Evolutionary conservation across 2,113 vertebrate genomes (phyloP).

Genomic region (Lanius ludovicianus): DNA sequence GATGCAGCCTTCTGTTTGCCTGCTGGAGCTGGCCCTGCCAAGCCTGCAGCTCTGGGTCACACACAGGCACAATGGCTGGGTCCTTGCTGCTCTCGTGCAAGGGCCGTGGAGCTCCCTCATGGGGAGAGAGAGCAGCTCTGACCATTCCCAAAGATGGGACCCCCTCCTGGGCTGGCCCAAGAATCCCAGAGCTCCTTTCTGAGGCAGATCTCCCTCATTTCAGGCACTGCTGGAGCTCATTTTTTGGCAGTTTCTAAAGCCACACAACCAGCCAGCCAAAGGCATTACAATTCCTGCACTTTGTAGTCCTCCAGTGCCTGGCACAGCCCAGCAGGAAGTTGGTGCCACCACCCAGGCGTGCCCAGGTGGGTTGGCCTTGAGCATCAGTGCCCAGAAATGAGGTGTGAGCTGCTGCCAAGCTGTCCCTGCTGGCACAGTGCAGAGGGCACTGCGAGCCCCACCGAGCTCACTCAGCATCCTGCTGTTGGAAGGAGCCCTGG

Average conservation of each 20-base stretch:
- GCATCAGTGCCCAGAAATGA: too few species aligned
- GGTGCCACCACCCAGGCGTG: too few species aligned
- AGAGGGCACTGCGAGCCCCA: too few species aligned
- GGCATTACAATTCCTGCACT: background rate
- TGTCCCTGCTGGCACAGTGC: too few species aligned
- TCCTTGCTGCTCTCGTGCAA: background rate
- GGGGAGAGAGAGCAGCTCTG: background rate
- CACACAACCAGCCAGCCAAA: background rate
- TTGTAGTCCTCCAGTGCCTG: background rate
- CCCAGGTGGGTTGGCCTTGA: too few species aligned
- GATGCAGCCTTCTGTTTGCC: background rate
- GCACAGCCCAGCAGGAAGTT: background rate
- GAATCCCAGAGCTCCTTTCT: background rate
- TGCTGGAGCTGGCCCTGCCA: background rate
- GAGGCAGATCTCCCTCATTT: background rate
- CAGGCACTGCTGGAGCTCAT: background rate
- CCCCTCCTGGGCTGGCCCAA: background rate
- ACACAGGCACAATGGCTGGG: background rate
- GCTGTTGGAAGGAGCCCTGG: too few species aligned
- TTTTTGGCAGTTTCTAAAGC: background rate
- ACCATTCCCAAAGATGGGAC: background rate
- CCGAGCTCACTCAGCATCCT: too few species aligned
- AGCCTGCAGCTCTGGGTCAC: background rate
- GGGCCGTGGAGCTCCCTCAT: background rate
- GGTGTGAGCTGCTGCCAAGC: too few species aligned